Evolutionary conservation across 2,113 vertebrate species (phyloP), one percentile per base, ranked within the genome.

Genomic region (Siniperca knerii): DNA sequence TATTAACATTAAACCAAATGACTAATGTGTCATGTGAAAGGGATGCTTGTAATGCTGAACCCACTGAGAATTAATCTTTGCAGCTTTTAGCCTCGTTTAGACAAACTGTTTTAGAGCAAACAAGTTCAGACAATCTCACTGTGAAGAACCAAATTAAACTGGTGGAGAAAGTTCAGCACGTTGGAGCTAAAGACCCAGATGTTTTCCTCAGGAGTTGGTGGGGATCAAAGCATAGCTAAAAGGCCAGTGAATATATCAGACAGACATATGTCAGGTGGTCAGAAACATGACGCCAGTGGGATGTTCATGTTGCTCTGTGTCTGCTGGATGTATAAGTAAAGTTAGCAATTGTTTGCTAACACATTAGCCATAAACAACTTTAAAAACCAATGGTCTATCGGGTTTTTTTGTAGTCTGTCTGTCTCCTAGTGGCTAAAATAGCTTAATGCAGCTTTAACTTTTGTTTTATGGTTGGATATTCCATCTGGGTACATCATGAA

Each of bases 101-200:
- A 52, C 60, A n/a, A 64, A 52, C 6, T 10, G 16, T 25, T 64
- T 66, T 48, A n/a, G 8, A 52, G 46, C 8, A n/a, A 66, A 33
- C n/a, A 46, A 46, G 10, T 18, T 65, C 6, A 15, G 21, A 61
- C 25, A 20, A 48, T 46, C 20, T 67, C 21, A 20, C 58, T 20
- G 60, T 58, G 21, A 75, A 80, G 11, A 74, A 54, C 29, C 48
- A 50, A 42, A 60, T 23, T 18, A 13, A 75, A 79, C 21, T 13
- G 12, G 11, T 58, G 20, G 16, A 33, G 0, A 50, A 33, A 21
- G 18, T 29, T 58, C 25, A 69, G 35, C 8, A 13, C 18, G 23
- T 20, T 52, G 64, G 20, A 33, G 29, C 8, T 20, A 18, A 54
- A n/a, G 25, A 7, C 48, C 7, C 18, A 18, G n/a, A 29, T 46